Conservation (phyloP, 2,797 vertebrate genomes). For the Acanthurus tractus region DNA sequence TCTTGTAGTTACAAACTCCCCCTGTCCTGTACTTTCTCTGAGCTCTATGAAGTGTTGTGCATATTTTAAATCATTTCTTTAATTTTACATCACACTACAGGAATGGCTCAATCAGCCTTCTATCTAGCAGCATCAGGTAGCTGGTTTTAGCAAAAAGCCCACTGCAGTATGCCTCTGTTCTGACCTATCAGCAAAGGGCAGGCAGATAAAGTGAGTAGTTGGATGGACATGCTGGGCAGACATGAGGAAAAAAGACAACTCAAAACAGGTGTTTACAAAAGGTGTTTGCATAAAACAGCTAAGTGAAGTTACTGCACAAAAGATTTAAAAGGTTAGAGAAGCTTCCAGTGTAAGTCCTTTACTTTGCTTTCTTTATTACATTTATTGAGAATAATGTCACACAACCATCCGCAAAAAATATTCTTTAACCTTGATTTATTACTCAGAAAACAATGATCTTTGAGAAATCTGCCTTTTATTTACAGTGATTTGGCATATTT, state of each 20-base stretch:
- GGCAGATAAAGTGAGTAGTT: neutral
- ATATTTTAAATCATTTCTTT: neutral
- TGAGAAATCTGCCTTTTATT: constrained; percentile 2
- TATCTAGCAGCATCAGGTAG: neutral
- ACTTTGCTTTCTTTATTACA: neutral
- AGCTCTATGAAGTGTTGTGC: neutral
- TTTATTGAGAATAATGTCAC: neutral
- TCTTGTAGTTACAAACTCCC: neutral
- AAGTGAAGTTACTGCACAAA: neutral
- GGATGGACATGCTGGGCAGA: neutral
- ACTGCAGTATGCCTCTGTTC: neutral
- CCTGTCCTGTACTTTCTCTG: neutral
- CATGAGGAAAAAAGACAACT: neutral
- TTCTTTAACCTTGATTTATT: neutral
- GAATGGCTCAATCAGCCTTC: neutral
- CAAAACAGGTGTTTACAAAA: neutral
- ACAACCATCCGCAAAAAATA: neutral
- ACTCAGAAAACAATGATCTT: neutral
- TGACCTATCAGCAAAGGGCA: neutral
- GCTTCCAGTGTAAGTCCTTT: neutral
- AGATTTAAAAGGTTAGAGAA: neutral
- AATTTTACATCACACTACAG: neutral
- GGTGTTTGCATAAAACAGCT: neutral
- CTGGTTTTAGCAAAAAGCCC: neutral
- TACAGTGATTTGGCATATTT: neutral